phyloP scores from a whole-genome alignment of 2,888 invertebrate species.

The Nycteola revayana region DNA sequence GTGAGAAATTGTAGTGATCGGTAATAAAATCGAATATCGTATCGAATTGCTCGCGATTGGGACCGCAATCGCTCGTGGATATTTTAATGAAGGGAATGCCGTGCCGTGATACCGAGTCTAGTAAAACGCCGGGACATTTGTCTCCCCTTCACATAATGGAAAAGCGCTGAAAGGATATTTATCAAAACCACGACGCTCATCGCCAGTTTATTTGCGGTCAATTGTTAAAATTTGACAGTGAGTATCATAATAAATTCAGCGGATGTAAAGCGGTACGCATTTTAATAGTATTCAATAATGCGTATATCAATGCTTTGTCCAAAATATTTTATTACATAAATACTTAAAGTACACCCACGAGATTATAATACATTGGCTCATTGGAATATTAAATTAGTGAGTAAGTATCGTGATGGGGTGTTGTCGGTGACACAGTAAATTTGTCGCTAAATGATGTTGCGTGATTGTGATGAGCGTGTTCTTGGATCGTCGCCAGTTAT shows the following conservation, averaged over 20 bases:
- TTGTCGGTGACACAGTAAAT: conserved; percentile 52
- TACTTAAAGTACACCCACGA: no score
- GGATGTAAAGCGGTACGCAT: no score
- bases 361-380: no score
- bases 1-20: conserved; percentile 60
- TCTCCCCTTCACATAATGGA: conserved; percentile 65
- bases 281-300: no score
- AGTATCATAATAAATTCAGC: no score
- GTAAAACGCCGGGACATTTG: conserved; percentile 55
- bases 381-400: no score
- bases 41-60: conserved; percentile 44
- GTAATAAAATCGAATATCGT: conserved; percentile 72
- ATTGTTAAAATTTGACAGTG: conserved; percentile 27
- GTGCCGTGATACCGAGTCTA: conserved; percentile 61
- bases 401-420: no score
- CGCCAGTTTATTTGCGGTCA: conserved; percentile 48
- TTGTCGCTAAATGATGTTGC: conserved; percentile 64
- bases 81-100: conserved; percentile 72
- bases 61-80: conserved; percentile 54
- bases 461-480: conserved; percentile 59
- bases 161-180: conserved; percentile 68
- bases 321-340: no score
- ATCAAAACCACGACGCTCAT: conserved; percentile 56
- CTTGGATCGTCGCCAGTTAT: conserved; percentile 58
- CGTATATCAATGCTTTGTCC: no score